Conservation (phyloP, 2,888 invertebrate genomes). For the Polyommatus icarus region DNA sequence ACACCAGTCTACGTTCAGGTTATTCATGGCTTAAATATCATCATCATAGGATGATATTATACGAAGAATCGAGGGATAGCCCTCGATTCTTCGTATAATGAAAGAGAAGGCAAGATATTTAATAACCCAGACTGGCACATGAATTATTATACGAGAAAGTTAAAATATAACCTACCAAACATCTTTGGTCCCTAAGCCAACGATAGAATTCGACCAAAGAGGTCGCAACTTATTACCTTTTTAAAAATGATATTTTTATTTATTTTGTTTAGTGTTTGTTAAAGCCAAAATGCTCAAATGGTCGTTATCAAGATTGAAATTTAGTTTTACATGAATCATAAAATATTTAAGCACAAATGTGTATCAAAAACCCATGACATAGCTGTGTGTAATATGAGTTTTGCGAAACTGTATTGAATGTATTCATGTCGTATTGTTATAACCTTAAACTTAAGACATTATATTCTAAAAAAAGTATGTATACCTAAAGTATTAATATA, state of each 20-base stretch:
- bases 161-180: too few species aligned
- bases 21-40: not conserved
- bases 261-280: too few species aligned
- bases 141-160: too few species aligned
- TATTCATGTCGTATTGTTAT: slow-evolving; percentile 10
- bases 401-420: slow-evolving; percentile 21
- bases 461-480: slow-evolving; percentile 3
- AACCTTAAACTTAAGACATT: slow-evolving; percentile 3
- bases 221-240: not conserved
- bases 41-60: too few species aligned
- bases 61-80: too few species aligned
- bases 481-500: slow-evolving; percentile 8
- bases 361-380: slow-evolving; percentile 17
- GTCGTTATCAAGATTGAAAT: slow-evolving; percentile 1
- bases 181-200: too few species aligned
- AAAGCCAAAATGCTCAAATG: not conserved
- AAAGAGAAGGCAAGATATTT: not conserved
- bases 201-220: too few species aligned
- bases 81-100: too few species aligned
- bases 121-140: not conserved
- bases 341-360: slow-evolving; percentile 28
- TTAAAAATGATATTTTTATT: not conserved
- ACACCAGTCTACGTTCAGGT: not conserved
- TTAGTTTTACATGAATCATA: slow-evolving; percentile 8
- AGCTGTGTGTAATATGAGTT: slow-evolving; percentile 8